A percentile compares a stretch with the other conserved stretches of the same genome.
Evolutionary conservation across 2,797 vertebrate genomes (phyloP).

Genomic region (Anas flavirostris): DNA sequence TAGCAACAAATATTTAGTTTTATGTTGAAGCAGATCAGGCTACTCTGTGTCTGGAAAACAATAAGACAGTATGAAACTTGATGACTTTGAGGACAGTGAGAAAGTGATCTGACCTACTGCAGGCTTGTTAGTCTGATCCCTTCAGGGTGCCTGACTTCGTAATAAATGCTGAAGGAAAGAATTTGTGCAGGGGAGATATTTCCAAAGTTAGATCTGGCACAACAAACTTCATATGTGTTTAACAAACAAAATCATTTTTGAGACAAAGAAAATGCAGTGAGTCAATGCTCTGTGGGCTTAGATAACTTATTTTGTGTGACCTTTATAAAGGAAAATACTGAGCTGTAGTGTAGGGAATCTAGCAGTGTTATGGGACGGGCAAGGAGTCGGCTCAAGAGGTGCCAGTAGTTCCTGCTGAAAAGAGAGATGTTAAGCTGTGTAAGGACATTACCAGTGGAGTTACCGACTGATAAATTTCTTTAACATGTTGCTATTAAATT

Average conservation of each 20-base stretch:
- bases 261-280: not conserved
- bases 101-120: constrained; percentile 1
- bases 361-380: not conserved
- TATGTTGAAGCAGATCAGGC: not conserved
- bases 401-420: not conserved
- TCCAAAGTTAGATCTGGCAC: not conserved
- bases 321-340: not conserved
- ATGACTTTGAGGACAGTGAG: constrained; percentile 3
- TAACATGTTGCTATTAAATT: not conserved
- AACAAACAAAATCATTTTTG: not conserved
- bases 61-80: not conserved
- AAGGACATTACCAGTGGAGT: not conserved
- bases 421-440: not conserved
- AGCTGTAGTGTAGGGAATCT: not conserved
- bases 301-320: constrained; percentile 20
- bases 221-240: not conserved
- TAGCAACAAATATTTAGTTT: constrained; percentile 2
- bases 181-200: not conserved
- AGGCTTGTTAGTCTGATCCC: not conserved
- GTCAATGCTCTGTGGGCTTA: not conserved
- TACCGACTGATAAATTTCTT: not conserved
- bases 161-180: constrained; percentile 9
- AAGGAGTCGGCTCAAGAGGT: not conserved
- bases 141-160: not conserved
- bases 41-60: not conserved